Evolutionary conservation across 2,888 invertebrate genomes (phyloP), one percentile per base, ranked within the genome.

Genomic region (Orthosia cruda): DNA sequence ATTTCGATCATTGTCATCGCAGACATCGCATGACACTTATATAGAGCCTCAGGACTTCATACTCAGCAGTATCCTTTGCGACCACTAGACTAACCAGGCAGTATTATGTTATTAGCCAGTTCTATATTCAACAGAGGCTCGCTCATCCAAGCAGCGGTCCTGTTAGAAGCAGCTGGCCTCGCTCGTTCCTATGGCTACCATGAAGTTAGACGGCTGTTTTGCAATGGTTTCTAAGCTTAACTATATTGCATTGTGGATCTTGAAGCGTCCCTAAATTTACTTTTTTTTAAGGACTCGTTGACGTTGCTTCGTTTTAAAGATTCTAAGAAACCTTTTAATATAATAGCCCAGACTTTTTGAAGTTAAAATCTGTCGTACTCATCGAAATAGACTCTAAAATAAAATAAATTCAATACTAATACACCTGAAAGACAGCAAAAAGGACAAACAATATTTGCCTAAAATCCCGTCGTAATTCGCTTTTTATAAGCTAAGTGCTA

Each of bases 111-210:
- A 54, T 26, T 45, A 55, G 23, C 16, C 49, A 57, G 12, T 68
- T 71, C 5, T 40, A 26, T 67, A 67, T 11, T 26, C 23, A 52
- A 32, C 87, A 96, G 96, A 95, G 82, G 92, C 96, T 0, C 92
- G 95, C 23, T 85, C 91, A 9, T 84, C 92, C 0, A 90, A 92
- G 58, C 92, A 93, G 71, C 95, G 0, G 92, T 93, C 16, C 86
- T 96, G 4, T 80, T 96, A 2, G 96, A 96, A 82, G 94, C 90
- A 1, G 88, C 91, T 0, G 80, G 86, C 0, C 75, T 93, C 15
- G 91, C 95, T 18, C 91, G 91, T 4, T 87, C 90, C 3, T 93
- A 87, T 70, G 92, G 92, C 2, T 91, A 87, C 66, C 54, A 71
- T 49, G 95, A 96, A 63, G 92, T 52, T 57, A 18, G 23, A n/a